Percentiles rank a stretch among this genome's conserved stretches.
These are phyloP conservation scores for Gila robusta DNA, from an alignment of 2,797 vertebrate genomes.

Conservation along the genomic window DNA sequence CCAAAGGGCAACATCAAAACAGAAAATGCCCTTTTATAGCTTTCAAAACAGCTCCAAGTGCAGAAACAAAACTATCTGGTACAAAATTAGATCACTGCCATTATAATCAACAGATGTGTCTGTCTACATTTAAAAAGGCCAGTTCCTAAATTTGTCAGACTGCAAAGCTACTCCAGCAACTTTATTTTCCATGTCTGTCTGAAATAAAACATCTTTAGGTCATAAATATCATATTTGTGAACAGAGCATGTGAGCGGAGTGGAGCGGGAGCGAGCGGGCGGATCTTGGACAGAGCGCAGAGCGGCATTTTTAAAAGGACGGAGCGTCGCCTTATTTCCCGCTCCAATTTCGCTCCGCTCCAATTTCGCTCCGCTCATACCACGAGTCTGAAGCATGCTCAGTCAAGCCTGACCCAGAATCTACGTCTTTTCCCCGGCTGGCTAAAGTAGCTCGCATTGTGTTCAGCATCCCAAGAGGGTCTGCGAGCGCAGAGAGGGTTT, in stretches of 20 bases:
- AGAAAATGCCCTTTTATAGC: not conserved
- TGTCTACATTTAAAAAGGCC: not conserved
- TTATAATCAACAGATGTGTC: slow-evolving; percentile 11
- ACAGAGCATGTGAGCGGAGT: not conserved
- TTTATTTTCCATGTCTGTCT: not conserved
- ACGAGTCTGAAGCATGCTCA: no score
- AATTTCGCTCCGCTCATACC: no score
- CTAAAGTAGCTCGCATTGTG: no score
- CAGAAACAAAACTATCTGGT: slow-evolving; percentile 9
- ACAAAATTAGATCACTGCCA: not conserved
- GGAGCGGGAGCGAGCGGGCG: no score
- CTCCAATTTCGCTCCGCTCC: no score
- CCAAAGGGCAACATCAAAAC: not conserved
- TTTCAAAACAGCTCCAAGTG: not conserved
- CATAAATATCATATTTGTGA: not conserved
- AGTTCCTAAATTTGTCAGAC: not conserved
- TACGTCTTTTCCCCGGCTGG: no score
- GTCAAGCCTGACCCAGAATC: no score
- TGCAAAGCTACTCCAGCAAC: not conserved
- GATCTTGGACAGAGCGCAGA: no score
- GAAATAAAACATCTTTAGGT: not conserved
- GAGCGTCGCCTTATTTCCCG: no score
- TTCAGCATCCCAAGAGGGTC: no score
- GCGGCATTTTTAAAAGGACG: no score
- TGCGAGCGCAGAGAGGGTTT: no score